Conservation (phyloP, 1,140 invertebrate genomes). For the Helicoverpa zea region DNA sequence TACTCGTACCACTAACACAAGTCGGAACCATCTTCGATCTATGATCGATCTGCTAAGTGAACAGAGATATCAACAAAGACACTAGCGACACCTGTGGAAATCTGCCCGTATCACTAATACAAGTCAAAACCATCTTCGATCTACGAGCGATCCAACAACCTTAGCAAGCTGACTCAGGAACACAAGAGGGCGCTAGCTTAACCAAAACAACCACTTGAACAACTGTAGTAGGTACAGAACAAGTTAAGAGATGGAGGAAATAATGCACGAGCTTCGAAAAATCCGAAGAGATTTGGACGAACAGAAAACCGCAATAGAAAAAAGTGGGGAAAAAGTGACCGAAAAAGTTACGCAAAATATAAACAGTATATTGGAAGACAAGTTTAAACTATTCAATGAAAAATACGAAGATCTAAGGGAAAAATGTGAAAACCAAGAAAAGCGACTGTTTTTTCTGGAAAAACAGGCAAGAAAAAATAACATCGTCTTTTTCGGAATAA, state of each 20-base stretch:
- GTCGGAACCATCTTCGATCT: no score
- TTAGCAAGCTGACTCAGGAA: no score
- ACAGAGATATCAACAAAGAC: no score
- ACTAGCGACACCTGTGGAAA: no score
- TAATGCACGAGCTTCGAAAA: background rate
- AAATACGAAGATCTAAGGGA: background rate
- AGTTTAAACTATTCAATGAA: background rate
- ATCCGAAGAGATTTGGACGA: background rate
- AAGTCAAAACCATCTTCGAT: no score
- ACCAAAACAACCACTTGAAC: no score
- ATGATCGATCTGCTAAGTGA: no score
- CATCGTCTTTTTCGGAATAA: background rate
- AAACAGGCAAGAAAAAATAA: constrained; percentile 4
- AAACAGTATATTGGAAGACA: background rate
- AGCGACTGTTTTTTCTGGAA: background rate
- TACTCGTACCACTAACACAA: no score
- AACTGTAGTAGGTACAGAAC: no score
- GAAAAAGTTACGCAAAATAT: constrained; percentile 6
- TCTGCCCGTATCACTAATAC: no score
- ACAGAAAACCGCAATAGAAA: background rate
- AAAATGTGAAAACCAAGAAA: background rate
- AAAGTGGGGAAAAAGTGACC: background rate
- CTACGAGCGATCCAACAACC: no score
- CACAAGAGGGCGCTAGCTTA: no score
- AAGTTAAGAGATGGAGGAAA: background rate